Conservation (phyloP, 2,113 vertebrate genomes). For the Thermophis baileyi region DNA sequence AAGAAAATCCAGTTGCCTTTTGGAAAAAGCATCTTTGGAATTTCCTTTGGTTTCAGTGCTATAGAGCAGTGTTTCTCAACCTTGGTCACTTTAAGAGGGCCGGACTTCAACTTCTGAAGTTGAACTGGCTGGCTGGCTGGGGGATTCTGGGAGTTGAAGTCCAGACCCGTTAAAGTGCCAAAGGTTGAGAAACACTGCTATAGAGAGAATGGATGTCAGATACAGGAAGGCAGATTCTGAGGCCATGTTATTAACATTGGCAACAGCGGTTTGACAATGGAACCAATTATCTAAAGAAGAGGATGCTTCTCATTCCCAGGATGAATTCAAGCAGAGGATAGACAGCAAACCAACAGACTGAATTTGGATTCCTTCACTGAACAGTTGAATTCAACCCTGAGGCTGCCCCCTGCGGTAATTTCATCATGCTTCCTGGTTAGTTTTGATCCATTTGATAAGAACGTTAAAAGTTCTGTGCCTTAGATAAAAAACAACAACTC, state of each 20-base stretch:
- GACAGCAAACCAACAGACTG: background rate
- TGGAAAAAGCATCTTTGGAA: too few species aligned
- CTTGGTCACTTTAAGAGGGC: too few species aligned
- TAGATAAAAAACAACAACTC: background rate
- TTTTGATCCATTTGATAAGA: background rate
- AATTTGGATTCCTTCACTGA: background rate
- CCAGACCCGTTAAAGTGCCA: too few species aligned
- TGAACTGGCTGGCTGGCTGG: too few species aligned
- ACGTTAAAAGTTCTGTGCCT: background rate
- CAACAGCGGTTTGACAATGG: background rate
- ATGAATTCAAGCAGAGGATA: background rate
- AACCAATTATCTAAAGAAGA: background rate
- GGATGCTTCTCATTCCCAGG: background rate
- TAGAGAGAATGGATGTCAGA: background rate
- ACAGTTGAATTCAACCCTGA: background rate
- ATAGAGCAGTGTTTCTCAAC: too few species aligned
- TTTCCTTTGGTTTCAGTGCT: too few species aligned
- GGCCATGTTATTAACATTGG: background rate
- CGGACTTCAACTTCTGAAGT: too few species aligned
- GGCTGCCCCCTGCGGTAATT: background rate
- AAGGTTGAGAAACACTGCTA: too few species aligned
- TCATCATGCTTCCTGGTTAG: background rate
- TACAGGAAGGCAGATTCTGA: background rate
- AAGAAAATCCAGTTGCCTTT: too few species aligned
- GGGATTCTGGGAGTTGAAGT: too few species aligned